These are phyloP conservation scores for Lucilia sericata DNA, from an alignment of 1,140 invertebrate genomes.

Conservation along the genomic window DNA sequence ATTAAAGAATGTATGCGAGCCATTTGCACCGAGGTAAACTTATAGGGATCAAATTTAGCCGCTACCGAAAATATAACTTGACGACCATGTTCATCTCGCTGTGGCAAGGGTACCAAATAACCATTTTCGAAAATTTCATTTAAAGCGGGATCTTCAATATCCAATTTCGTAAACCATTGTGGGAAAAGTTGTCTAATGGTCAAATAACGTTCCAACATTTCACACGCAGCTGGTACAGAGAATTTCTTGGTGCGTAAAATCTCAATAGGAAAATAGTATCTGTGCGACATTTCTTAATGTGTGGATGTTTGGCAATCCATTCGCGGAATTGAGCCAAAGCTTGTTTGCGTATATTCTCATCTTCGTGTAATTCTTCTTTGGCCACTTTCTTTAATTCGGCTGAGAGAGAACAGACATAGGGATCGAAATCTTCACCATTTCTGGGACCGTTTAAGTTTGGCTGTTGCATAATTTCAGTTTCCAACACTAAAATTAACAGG, in stretches of 20 bases:
- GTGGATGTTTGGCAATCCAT: constrained; percentile 82
- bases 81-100: constrained; percentile 79
- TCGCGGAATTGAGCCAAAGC: constrained; percentile 78
- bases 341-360: constrained; percentile 77
- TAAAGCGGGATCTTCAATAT: constrained; percentile 77
- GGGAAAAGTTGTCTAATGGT: constrained; percentile 84
- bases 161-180: constrained; percentile 85
- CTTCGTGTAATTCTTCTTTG: constrained; percentile 79
- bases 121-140: constrained; percentile 84
- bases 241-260: constrained; percentile 90
- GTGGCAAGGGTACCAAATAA: constrained; percentile 81
- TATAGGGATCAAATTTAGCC: constrained; percentile 80
- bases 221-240: constrained; percentile 83
- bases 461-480: constrained; percentile 63
- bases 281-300: constrained; percentile 80
- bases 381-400: constrained; percentile 70
- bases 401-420: constrained; percentile 59
- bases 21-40: constrained; percentile 80
- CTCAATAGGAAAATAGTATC: constrained; percentile 83
- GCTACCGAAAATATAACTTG: constrained; percentile 81
- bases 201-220: constrained; percentile 87
- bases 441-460: constrained; percentile 55
- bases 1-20: constrained; percentile 81
- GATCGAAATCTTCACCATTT: constrained; percentile 58
- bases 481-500: constrained; percentile 59